Base-by-base conservation (phyloP, 2,113 vertebrate genomes). In the Alaudala cheleensis region DNA sequence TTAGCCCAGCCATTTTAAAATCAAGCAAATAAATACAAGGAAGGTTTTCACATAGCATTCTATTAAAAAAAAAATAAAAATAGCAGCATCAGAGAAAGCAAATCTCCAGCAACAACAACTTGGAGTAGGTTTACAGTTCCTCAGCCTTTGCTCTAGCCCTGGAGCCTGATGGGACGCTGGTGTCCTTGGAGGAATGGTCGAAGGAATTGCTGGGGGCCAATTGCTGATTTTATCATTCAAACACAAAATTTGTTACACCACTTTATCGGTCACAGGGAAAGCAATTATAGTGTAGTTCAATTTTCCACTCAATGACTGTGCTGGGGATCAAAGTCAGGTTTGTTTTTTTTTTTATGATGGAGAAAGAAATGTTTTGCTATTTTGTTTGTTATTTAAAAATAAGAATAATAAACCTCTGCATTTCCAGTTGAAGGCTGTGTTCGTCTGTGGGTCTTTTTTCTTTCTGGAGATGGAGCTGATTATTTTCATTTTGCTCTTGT, bases 191-290 rank as follows among this genome's bases (percentile, higher is more conserved):
- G 98, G 98, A 98, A 98, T 96, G 97, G 98, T 94, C 96, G 97
- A 98, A 98, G 98, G 97, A 98, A 98, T 98, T 96, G 98, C 98
- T 98, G 96, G 96, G 97, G 98, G 98, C 98, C 97, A 97, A 98
- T 97, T 98, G 97, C 98, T 98, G 98, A 98, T 98, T 98, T 98
- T 98, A 98, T 98, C 98, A 98, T 98, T 98, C 98, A 98, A 98
- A 98, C 98, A 98, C 98, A 98, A 98, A 98, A 98, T 98, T 98
- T 98, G 98, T 98, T 98, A 98, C 98, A 98, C 98, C 96, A 98
- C 98, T 98, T 98, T 98, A 98, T 98, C 98, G 96, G 98, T 98
- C 98, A 98, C 98, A 98, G 98, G 97, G 97, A 98, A 98, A 98
- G 98, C 98, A 98, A 98, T 98, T 98, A 98, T 98, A 98, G 98